Conservation (phyloP, 92 coral and sea anemone genomes). For the Micromussa lordhowensis region DNA sequence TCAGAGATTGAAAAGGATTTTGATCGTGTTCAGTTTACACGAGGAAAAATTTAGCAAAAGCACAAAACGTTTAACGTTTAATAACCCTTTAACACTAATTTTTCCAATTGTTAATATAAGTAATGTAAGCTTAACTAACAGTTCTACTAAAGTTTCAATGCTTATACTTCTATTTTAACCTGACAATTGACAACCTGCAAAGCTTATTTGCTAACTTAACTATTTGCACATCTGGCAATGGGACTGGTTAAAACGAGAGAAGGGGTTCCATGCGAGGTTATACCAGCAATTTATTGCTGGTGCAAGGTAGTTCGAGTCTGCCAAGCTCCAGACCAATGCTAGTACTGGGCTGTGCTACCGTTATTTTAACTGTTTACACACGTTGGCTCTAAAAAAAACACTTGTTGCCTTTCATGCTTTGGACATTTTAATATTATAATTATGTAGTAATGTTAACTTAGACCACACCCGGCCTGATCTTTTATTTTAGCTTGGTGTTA, state of each 20-base stretch:
- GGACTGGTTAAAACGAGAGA: constrained; percentile 1
- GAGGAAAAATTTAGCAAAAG: too few species aligned
- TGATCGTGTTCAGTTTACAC: neutral
- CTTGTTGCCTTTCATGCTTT: too few species aligned
- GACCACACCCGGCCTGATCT: too few species aligned
- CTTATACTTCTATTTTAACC: neutral
- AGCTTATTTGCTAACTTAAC: constrained; percentile 2
- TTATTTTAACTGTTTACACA: too few species aligned
- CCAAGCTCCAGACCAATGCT: constrained; percentile 40
- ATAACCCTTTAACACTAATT: too few species aligned
- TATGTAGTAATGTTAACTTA: too few species aligned
- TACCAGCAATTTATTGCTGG: constrained; percentile 19
- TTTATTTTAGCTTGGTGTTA: too few species aligned
- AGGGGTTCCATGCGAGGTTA: constrained; percentile 36
- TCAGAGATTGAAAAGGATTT: constrained; percentile 11
- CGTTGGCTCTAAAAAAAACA: too few species aligned
- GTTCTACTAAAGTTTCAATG: constrained; percentile 21
- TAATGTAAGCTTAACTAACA: neutral
- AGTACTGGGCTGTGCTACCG: too few species aligned
- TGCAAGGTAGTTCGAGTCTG: constrained; percentile 34
- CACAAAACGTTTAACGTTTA: neutral
- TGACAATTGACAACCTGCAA: neutral
- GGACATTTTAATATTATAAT: too few species aligned
- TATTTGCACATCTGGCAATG: constrained; percentile 26
- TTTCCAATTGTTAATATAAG: too few species aligned